Evolutionary conservation across 2,888 invertebrate genomes (phyloP).

Genomic region (Dolichopus griseipennis): DNA sequence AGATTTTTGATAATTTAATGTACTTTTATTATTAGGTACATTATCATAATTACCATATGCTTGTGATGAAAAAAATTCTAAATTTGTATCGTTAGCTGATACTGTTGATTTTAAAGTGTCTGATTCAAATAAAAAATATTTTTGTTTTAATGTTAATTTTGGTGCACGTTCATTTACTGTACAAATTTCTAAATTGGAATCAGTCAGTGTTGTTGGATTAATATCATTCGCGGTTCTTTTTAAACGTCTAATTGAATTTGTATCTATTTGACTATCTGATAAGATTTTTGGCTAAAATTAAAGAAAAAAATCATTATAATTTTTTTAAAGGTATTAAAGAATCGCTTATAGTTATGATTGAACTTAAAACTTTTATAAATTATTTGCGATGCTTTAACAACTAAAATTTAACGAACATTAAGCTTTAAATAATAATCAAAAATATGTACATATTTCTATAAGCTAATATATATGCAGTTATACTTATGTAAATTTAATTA

Average conservation of each 20-base stretch:
- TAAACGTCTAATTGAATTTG: slow-evolving; percentile 56
- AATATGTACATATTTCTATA: too few species aligned
- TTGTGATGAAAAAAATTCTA: not conserved
- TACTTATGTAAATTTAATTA: too few species aligned
- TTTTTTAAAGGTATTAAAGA: too few species aligned
- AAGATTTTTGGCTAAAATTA: slow-evolving; percentile 39
- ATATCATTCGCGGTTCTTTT: slow-evolving; percentile 28
- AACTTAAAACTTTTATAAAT: too few species aligned
- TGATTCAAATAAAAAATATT: slow-evolving; percentile 50
- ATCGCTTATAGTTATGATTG: too few species aligned
- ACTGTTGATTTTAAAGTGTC: slow-evolving; percentile 17
- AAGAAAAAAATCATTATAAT: not conserved
- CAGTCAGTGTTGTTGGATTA: not conserved
- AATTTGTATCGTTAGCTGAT: too few species aligned
- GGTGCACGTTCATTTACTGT: slow-evolving; percentile 49
- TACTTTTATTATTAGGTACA: slow-evolving; percentile 25
- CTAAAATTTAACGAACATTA: too few species aligned
- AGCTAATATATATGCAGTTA: too few species aligned
- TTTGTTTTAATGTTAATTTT: slow-evolving; percentile 51
- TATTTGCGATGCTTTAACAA: too few species aligned
- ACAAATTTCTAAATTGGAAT: slow-evolving; percentile 36
- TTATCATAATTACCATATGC: slow-evolving; percentile 18
- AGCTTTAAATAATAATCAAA: too few species aligned
- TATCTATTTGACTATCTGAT: slow-evolving; percentile 50
- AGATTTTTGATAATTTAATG: slow-evolving; percentile 22